Evolutionary conservation across 1,140 invertebrate genomes (phyloP).

Genomic region (Brachionus asplanchnoidis): DNA sequence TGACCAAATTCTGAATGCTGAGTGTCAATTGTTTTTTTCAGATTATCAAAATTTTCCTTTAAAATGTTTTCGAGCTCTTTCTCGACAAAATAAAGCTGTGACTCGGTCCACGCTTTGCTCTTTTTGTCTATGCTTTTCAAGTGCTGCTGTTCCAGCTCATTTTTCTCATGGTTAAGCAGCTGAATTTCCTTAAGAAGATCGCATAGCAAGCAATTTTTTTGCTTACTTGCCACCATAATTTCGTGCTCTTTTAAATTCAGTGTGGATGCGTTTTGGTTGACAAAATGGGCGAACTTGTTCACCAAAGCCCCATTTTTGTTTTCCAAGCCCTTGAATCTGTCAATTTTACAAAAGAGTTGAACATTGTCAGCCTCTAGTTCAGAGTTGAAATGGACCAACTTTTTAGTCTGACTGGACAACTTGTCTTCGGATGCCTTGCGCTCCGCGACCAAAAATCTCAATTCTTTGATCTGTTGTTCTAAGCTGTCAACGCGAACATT

Average conservation of each 20-base stretch:
- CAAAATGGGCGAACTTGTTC: neutral
- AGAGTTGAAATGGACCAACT: neutral
- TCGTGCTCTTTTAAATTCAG: neutral
- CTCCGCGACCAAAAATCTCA: neutral
- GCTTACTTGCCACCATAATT: neutral
- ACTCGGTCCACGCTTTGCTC: neutral
- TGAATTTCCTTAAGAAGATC: neutral
- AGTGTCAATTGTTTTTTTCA: neutral
- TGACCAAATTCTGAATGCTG: neutral
- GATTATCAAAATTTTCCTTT: neutral
- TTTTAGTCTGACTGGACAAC: neutral
- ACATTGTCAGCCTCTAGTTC: neutral
- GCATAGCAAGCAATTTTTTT: neutral
- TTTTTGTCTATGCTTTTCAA: neutral
- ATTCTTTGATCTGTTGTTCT: neutral
- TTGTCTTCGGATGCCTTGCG: constrained; percentile 45
- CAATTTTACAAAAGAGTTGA: neutral
- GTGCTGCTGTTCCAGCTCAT: neutral
- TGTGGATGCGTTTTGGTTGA: neutral
- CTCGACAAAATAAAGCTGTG: neutral
- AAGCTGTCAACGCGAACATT: neutral
- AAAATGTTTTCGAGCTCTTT: neutral
- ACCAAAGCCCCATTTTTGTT: neutral
- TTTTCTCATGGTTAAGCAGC: neutral
- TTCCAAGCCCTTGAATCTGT: neutral